Percentiles rank a stretch among this genome's conserved stretches.
These are phyloP conservation scores for Xiphydria camelus DNA, from an alignment of 2,888 invertebrate genomes.

Conservation along the genomic window DNA sequence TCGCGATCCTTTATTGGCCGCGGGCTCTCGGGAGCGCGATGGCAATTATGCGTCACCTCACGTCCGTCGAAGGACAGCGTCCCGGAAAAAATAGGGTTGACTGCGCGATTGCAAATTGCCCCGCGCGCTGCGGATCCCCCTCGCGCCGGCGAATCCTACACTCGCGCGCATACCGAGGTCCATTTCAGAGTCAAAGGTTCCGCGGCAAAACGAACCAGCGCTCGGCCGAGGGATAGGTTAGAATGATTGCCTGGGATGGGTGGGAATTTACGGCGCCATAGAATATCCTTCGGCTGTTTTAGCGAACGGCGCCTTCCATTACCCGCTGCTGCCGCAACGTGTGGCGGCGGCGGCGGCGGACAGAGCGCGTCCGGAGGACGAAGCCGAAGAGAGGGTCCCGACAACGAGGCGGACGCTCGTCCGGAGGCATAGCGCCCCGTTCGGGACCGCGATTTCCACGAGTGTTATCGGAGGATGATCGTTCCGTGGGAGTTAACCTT, in stretches of 20 bases:
- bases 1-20: not conserved
- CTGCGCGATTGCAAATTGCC: slow-evolving; percentile 30
- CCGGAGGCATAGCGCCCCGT: no score
- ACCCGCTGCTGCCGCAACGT: no score
- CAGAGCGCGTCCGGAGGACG: no score
- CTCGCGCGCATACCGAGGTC: slow-evolving; percentile 10
- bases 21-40: slow-evolving; percentile 11
- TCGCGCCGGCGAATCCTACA: slow-evolving; percentile 1
- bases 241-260: slow-evolving; percentile 31
- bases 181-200: slow-evolving; percentile 32
- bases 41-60: slow-evolving; percentile 33
- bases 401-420: no score
- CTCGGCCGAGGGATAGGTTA: slow-evolving; percentile 27
- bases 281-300: slow-evolving; percentile 10
- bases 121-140: no score
- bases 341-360: no score
- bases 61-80: slow-evolving; percentile 33
- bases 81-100: slow-evolving; percentile 20
- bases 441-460: no score
- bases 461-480: no score
- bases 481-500: no score
- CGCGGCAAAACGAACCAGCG: slow-evolving; percentile 24
- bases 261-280: slow-evolving; percentile 31
- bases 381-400: no score
- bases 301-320: no score